A percentile compares a stretch with the other conserved stretches of the same genome.
phyloP scores from a whole-genome alignment of 2,113 vertebrate species.

The Bolborhynchus lineola region DNA sequence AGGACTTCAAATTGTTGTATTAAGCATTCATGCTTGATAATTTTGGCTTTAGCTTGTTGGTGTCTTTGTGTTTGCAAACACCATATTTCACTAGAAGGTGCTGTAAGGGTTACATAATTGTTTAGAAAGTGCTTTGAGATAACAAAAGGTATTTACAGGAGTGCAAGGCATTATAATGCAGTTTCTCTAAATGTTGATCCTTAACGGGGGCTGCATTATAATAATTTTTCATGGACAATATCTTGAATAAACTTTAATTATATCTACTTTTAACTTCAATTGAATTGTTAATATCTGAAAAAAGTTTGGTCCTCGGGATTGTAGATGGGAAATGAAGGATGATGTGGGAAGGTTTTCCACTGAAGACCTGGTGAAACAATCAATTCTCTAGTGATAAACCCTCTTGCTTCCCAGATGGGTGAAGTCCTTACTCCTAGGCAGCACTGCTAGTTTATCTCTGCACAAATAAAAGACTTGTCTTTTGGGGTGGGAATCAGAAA shows the following conservation, averaged over 20 bases:
- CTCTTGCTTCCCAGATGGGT: background rate
- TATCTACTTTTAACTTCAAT: background rate
- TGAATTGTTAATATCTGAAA: background rate
- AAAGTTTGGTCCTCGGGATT: background rate
- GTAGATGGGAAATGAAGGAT: background rate
- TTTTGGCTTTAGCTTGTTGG: background rate
- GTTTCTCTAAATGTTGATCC: background rate
- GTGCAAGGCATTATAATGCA: background rate
- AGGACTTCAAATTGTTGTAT: background rate
- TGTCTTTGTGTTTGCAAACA: background rate
- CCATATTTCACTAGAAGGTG: background rate
- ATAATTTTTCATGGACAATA: background rate
- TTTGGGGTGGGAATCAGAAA: background rate
- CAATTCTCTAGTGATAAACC: background rate
- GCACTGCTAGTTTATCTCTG: background rate
- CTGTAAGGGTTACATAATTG: background rate
- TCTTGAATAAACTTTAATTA: background rate
- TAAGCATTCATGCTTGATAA: background rate
- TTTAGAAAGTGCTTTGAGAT: background rate
- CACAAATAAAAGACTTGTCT: background rate
- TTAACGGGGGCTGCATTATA: background rate
- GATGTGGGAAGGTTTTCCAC: background rate
- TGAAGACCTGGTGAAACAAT: background rate
- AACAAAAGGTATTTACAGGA: background rate
- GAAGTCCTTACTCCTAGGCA: background rate